phyloP scores from a whole-genome alignment of 2,888 invertebrate genomes.

The Magallana nippona region DNA sequence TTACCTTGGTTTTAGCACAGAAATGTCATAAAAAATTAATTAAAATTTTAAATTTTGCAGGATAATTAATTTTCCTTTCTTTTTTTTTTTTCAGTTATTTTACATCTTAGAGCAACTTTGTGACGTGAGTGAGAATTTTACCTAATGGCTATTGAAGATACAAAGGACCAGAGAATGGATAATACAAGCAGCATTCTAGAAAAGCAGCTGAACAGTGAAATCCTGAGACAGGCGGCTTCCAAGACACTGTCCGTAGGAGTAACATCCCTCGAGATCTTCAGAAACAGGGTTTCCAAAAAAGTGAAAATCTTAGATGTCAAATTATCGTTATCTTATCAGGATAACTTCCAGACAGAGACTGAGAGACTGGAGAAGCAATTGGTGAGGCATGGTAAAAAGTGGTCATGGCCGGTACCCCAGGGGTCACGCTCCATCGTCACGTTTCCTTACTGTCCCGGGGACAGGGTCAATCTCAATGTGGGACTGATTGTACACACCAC shows the following conservation, averaged over 20 bases:
- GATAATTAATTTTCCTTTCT: not conserved
- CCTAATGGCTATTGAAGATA: constrained; percentile 14
- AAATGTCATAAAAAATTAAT: too few relatives aligned
- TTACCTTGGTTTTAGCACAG: too few relatives aligned
- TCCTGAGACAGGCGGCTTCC: constrained; percentile 59
- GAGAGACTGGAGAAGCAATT: constrained; percentile 60
- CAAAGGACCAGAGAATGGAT: not conserved
- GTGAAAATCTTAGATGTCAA: constrained; percentile 65
- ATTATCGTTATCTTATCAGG: constrained; percentile 64
- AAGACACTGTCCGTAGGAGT: constrained; percentile 57
- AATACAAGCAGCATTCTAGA: constrained; percentile 15
- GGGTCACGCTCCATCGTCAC: constrained; percentile 58
- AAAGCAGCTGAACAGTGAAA: constrained; percentile 48
- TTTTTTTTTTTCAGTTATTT: constrained; percentile 13
- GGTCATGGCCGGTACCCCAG: constrained; percentile 58
- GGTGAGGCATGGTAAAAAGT: constrained; percentile 63
- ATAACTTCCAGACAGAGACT: constrained; percentile 61
- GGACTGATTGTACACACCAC: constrained; percentile 67
- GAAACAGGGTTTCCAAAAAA: constrained; percentile 63
- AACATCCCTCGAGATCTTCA: constrained; percentile 60
- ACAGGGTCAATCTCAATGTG: constrained; percentile 64
- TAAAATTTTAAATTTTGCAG: not conserved
- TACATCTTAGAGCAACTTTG: not conserved
- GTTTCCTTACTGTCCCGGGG: constrained; percentile 64
- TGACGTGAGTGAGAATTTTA: not conserved